Conservation (phyloP, 53 echinoderm and acorn worm genomes). For the Zoroaster sp. region DNA sequence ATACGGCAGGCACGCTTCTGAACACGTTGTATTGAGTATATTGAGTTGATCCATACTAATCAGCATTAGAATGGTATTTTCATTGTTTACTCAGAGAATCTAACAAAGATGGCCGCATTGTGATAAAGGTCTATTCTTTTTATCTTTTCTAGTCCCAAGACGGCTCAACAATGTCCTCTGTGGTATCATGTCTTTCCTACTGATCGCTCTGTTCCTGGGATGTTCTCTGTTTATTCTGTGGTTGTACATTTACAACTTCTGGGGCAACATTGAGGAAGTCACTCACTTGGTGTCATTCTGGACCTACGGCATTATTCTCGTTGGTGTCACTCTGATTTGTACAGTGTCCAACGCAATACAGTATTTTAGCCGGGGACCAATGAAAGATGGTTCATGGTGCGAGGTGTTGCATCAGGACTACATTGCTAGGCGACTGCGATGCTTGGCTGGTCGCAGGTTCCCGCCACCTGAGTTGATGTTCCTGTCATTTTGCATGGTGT, state of each 20-base stretch:
- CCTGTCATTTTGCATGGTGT: neutral
- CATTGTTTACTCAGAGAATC: too few relatives aligned
- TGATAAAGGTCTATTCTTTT: too few relatives aligned
- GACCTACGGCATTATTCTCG: neutral
- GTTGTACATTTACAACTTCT: constrained; percentile 4
- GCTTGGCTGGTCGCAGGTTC: constrained; percentile 10
- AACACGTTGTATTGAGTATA: too few relatives aligned
- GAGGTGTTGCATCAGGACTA: constrained; percentile 10
- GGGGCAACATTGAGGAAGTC: constrained; percentile 13
- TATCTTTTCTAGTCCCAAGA: constrained; percentile 25
- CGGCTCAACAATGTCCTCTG: neutral
- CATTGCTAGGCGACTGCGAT: constrained; percentile 39
- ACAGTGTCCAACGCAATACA: neutral
- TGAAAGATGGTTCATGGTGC: neutral
- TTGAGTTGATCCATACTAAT: too few relatives aligned
- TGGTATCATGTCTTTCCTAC: neutral
- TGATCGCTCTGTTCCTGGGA: neutral
- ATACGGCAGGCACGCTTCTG: too few relatives aligned
- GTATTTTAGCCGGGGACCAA: neutral
- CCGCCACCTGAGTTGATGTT: neutral
- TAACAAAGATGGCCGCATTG: too few relatives aligned
- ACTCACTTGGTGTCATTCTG: constrained; percentile 41
- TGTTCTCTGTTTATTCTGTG: neutral
- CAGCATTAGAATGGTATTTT: too few relatives aligned
- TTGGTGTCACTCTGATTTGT: neutral